Evolutionary conservation across 1,140 invertebrate genomes (phyloP), one percentile per base, ranked within the genome.

Genomic region (Apis cerana): DNA sequence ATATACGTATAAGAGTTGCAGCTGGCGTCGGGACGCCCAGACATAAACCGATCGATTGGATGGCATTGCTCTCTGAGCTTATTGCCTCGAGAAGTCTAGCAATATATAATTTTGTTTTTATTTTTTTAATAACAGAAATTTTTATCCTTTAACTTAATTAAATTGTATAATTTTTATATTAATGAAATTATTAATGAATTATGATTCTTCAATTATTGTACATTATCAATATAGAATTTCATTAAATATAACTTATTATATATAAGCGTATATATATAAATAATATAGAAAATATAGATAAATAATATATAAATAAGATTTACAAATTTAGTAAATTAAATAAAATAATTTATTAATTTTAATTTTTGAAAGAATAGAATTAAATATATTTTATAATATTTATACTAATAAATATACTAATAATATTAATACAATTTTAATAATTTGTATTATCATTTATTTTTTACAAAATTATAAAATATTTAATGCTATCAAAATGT

Each of bases 31-130:
- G 72, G 82, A 86, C 86, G 87, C 82, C 85, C 85, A 89, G 85
- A 87, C 89, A 61, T 89, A 85, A 89, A 85, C 83, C 88, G 83
- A 90, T 90, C 89, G 89, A 90, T 90, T 69, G 82, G 59, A 58
- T 75, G 68, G 74, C 81, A 83, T 79, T 75, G 83, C 75, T 82
- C 75, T 77, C 72, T 62, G 61, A 84, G 67, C 77, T 56, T 76
- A 79, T 83, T 78, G 75, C 80, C 48, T 59, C 27, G 27, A 65
- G 61, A 43, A 75, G 79, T 75, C 80, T 82, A 82, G 74, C 56
- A 50, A 52, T 76, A 69, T 62, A 76, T 82, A 76, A 56, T 68
- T 76, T 76, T 10, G 8, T 23, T 76, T 59, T 27, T 59, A 67
- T 58, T 75, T 69, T 56, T 48, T 50, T 33, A 8, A 56, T 21